A percentile compares a stretch with the other conserved stretches of the same genome.
Evolutionary conservation across 2,113 vertebrate genomes (phyloP).

Genomic region (Chamaetylas fuelleborni): DNA sequence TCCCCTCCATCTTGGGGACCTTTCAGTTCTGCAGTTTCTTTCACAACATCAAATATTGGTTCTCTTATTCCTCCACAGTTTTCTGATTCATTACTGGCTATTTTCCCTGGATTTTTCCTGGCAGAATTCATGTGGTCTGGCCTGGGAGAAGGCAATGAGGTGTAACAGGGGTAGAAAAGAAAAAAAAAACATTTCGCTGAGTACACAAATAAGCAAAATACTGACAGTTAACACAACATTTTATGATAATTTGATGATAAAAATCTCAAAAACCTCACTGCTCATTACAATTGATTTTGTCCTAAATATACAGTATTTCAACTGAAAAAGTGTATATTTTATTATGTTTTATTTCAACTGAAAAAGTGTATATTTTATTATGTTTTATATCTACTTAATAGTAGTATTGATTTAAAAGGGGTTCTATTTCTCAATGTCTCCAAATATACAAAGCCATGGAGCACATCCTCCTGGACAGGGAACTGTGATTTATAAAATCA

Average conservation of each 20-base stretch:
- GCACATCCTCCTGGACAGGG: not conserved
- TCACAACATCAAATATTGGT: slow-evolving; percentile 1
- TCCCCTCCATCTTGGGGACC: not conserved
- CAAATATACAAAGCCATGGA: not conserved
- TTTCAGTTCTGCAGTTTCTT: slow-evolving; percentile 4
- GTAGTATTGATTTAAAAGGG: not conserved
- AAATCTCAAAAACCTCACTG: not conserved
- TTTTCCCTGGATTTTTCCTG: not conserved
- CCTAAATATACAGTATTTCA: not conserved
- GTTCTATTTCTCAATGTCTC: not conserved
- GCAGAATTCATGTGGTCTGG: slow-evolving; percentile 13
- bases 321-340: not conserved
- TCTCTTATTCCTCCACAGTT: slow-evolving; percentile 18
- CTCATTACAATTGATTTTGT: not conserved
- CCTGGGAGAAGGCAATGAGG: not conserved
- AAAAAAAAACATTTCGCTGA: not conserved
- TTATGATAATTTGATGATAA: not conserved
- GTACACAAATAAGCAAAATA: not conserved
- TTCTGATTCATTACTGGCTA: not conserved
- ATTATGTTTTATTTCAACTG: not conserved
- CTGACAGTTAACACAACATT: not conserved
- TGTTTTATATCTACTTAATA: not conserved
- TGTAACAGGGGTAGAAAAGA: not conserved
- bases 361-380: not conserved
- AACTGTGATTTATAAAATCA: slow-evolving; percentile 37